Conservation (phyloP, 2,113 vertebrate genomes). For the Falco punctatus region DNA sequence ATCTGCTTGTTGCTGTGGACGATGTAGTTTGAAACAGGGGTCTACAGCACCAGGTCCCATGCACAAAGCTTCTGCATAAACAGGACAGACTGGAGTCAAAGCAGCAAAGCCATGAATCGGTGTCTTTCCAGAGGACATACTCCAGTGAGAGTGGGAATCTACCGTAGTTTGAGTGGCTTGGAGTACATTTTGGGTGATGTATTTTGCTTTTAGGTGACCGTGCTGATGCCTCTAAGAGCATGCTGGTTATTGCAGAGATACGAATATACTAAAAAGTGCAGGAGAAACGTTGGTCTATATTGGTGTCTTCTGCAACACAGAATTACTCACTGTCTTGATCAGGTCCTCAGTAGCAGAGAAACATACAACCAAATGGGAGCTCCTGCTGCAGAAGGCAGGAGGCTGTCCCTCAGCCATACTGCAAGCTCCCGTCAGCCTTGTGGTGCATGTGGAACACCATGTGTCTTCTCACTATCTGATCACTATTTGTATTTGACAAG, state of each 20-base stretch:
- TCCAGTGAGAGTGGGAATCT: not conserved
- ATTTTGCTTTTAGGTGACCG: not conserved
- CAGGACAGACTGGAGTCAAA: not conserved
- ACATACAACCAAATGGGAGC: not conserved
- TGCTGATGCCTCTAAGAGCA: not conserved
- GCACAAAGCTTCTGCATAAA: not conserved
- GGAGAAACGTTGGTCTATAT: not conserved
- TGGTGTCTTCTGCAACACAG: not conserved
- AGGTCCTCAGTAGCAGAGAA: not conserved
- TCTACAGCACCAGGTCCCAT: not conserved
- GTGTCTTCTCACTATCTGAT: not conserved
- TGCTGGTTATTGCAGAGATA: not conserved
- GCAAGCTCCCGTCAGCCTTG: not conserved
- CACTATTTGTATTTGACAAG: not conserved
- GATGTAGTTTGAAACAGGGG: not conserved
- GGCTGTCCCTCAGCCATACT: not conserved
- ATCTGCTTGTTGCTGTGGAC: not conserved
- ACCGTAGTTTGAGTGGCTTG: not conserved
- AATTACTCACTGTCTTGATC: not conserved
- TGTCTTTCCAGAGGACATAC: not conserved
- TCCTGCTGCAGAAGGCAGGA: not conserved
- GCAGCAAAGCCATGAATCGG: not conserved
- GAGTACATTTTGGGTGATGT: not conserved
- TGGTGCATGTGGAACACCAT: not conserved
- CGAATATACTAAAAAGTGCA: not conserved